These are phyloP conservation scores for Drosophila mayri DNA, from an alignment of 1,140 invertebrate genomes.

Conservation along the genomic window DNA sequence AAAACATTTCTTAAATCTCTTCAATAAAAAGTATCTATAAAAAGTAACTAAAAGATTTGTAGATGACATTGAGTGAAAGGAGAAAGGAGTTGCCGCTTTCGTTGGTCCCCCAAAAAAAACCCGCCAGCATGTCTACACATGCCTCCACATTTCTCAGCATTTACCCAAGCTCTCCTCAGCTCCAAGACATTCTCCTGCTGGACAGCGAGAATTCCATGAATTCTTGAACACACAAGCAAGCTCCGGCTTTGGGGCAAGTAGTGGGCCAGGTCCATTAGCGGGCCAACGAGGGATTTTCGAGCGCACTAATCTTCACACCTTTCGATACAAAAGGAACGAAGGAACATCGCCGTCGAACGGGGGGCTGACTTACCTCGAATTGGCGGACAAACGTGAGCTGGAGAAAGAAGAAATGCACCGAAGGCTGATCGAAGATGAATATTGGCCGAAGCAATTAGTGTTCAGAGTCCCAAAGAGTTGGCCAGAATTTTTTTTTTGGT, in stretches of 20 bases:
- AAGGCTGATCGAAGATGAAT: constrained; percentile 33
- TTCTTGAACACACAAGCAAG: constrained; percentile 53
- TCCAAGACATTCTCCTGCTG: constrained; percentile 10
- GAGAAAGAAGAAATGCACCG: constrained; percentile 71
- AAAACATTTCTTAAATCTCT: background rate
- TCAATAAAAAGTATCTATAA: background rate
- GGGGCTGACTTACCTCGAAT: constrained; percentile 66
- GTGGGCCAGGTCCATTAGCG: constrained; percentile 57
- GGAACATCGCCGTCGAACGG: background rate
- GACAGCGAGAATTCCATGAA: constrained; percentile 62
- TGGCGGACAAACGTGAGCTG: constrained; percentile 69
- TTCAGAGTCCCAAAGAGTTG: constrained; percentile 43
- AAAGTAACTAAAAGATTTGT: background rate
- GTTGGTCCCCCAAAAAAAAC: constrained; percentile 4
- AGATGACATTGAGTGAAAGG: constrained; percentile 19
- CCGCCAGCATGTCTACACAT: constrained; percentile 67
- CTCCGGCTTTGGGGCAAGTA: constrained; percentile 7
- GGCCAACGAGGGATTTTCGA: constrained; percentile 45
- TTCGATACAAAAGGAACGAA: constrained; percentile 43
- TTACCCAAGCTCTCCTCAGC: constrained; percentile 36
- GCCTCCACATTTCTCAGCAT: constrained; percentile 18
- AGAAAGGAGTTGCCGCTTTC: constrained; percentile 25
- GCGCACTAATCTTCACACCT: constrained; percentile 81
- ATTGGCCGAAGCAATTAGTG: constrained; percentile 75
- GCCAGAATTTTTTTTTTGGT: constrained; percentile 47